Conservation (phyloP, 2,888 invertebrate species). For the Keiferia lycopersicella region DNA sequence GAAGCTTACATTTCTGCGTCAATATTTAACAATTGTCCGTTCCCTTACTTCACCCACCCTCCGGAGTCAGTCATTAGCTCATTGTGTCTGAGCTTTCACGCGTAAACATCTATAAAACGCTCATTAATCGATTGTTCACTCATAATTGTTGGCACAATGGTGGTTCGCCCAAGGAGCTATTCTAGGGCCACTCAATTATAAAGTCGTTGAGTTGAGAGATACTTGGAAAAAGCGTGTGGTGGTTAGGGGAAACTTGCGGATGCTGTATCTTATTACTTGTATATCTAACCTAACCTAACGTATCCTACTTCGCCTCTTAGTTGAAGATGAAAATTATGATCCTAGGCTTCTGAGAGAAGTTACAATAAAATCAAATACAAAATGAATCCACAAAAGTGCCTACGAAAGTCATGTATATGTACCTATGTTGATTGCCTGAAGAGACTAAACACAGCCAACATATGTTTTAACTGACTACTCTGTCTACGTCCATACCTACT, state of each 20-base stretch:
- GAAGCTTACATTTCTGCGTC: slow-evolving; percentile 19
- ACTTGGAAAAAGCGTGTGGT: slow-evolving; percentile 2
- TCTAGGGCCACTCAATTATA: slow-evolving; percentile 42
- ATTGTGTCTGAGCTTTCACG: slow-evolving; percentile 46
- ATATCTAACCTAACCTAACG: too few relatives aligned
- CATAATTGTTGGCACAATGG: slow-evolving; percentile 74
- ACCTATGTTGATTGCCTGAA: too few relatives aligned
- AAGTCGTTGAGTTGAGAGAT: slow-evolving; percentile 3
- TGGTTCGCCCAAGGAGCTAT: slow-evolving; percentile 35
- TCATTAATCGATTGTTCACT: slow-evolving; percentile 71
- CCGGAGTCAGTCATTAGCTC: slow-evolving; percentile 25
- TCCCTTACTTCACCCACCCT: slow-evolving; percentile 9
- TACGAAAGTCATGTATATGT: too few relatives aligned
- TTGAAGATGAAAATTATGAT: too few relatives aligned
- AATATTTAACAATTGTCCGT: slow-evolving; percentile 23
- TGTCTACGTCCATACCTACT: too few relatives aligned
- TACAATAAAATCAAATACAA: too few relatives aligned
- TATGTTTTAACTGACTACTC: too few relatives aligned
- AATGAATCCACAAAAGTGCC: too few relatives aligned
- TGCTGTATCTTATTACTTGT: too few relatives aligned
- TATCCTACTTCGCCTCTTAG: too few relatives aligned
- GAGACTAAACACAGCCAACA: too few relatives aligned
- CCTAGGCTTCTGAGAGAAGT: too few relatives aligned
- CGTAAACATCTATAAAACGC: slow-evolving; percentile 66
- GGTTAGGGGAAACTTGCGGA: background rate